Base-by-base conservation (phyloP, 2,797 vertebrate species). In the Crenichthys baileyi region DNA sequence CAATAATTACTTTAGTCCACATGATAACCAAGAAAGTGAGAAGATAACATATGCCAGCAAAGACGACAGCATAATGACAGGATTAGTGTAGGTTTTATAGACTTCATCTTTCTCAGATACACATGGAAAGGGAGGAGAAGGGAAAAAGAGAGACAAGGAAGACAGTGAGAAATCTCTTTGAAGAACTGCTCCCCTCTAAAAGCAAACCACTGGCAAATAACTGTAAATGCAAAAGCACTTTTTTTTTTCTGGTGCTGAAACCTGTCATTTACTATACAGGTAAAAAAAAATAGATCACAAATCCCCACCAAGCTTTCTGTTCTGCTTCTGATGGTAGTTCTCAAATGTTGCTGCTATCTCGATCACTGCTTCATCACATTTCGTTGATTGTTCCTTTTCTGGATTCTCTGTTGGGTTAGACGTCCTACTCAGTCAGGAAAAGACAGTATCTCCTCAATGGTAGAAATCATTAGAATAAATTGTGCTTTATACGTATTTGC, bases 11-110 rank as follows among this genome's bases (percentile, higher is more conserved):
- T 94, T 92, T 92, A 80, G 86, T 90, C 83, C 84, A 87, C 83
- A 85, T 91, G 88, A 94, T 86, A 88, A 88, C 81, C 84, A 86
- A 83, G 91, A 91, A 91, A 91, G 90, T 90, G 90, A 92, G 91
- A 91, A 82, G 82, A 91, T 88, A 89, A 92, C 93, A 92, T 89
- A 95, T 96, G 93, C 94, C 95, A 96, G 94, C 58, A 73, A 93
- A 91, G 89, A 91, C 90, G 88, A 89, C 95, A 89, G 93, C 91
- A 96, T 91, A 90, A 93, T 93, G 94, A 96, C 93, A 94, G 92
- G 93, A 93, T 91, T 94, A 94, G 94, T 82, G 84, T 84, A 89
- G 80, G 89, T 89, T 85, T 90, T 87, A 90, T 86, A 91, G 90
- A 91, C 87, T 86, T 90, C 86, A 91, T 91, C 84, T 85, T 88